phyloP scores from a whole-genome alignment of 2,113 vertebrate genomes.

The Regulus satrapa region DNA sequence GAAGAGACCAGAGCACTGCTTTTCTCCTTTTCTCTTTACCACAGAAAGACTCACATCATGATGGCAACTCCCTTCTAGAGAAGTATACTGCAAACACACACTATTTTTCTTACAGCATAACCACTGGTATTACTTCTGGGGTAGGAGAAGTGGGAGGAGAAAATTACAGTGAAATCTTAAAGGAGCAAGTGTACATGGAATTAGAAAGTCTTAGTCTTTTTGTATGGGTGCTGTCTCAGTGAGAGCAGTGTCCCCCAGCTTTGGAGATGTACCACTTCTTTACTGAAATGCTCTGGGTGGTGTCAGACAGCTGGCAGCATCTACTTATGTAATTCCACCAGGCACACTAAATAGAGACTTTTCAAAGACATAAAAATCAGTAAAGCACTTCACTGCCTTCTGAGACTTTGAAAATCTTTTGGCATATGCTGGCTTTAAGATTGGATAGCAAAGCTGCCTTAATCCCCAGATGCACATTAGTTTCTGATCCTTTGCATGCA shows the following conservation, averaged over 20 bases:
- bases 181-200: neutral
- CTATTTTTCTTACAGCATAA: neutral
- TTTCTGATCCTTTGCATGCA: slow-evolving; percentile 24
- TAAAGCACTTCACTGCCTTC: slow-evolving; percentile 31
- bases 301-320: slow-evolving; percentile 8
- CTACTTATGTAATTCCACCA: neutral
- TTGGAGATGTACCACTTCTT: neutral
- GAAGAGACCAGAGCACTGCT: neutral
- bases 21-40: neutral
- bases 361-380: slow-evolving; percentile 51
- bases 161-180: neutral
- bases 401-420: slow-evolving; percentile 17
- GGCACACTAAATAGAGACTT: slow-evolving; percentile 31
- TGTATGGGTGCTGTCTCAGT: neutral
- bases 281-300: neutral
- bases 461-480: neutral
- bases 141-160: neutral
- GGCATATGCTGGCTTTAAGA: neutral
- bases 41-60: neutral
- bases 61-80: neutral
- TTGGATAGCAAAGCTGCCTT: slow-evolving; percentile 10
- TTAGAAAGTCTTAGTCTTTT: neutral
- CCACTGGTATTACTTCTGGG: neutral
- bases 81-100: neutral
- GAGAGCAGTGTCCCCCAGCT: neutral